phyloP scores from a whole-genome alignment of 2,888 invertebrate genomes.

The Heliconius charithonia region DNA sequence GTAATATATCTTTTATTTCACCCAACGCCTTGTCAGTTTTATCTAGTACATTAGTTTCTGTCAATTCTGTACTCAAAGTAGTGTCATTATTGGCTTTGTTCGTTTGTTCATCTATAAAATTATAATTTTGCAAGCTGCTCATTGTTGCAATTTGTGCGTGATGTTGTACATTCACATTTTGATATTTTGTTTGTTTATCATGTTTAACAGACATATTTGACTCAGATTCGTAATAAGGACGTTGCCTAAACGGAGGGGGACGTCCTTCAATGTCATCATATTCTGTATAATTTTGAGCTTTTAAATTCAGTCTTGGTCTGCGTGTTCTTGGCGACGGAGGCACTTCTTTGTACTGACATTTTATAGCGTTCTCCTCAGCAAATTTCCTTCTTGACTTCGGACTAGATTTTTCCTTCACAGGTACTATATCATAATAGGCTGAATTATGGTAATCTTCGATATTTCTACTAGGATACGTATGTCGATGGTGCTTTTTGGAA shows the following conservation, averaged over 20 bases:
- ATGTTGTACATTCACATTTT: slow-evolving; percentile 43
- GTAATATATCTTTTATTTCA: slow-evolving; percentile 76
- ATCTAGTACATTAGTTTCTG: slow-evolving; percentile 56
- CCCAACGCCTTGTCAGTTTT: slow-evolving; percentile 73
- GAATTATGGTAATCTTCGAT: slow-evolving; percentile 65
- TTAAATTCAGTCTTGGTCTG: slow-evolving; percentile 70
- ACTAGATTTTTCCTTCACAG: slow-evolving; percentile 75
- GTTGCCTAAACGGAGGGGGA: slow-evolving; percentile 24
- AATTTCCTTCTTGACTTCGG: slow-evolving; percentile 70
- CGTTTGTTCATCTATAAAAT: slow-evolving; percentile 52
- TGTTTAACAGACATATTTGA: slow-evolving; percentile 39
- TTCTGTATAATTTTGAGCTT: slow-evolving; percentile 63
- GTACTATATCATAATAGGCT: slow-evolving; percentile 69
- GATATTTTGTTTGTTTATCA: slow-evolving; percentile 10
- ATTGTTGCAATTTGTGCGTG: slow-evolving; percentile 52
- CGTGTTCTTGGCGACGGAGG: slow-evolving; percentile 72
- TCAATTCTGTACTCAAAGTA: slow-evolving; percentile 60
- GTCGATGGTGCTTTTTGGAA: slow-evolving; percentile 55
- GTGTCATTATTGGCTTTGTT: slow-evolving; percentile 53
- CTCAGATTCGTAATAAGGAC: slow-evolving; percentile 35
- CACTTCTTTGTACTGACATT: slow-evolving; percentile 64
- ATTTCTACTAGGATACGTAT: slow-evolving; percentile 53
- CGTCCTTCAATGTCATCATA: slow-evolving; percentile 55
- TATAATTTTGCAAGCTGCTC: slow-evolving; percentile 55
- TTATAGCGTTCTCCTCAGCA: slow-evolving; percentile 56